Percentiles rank a stretch among this genome's conserved stretches.
These are phyloP conservation scores for Halichoeres trimaculatus DNA, from an alignment of 2,113 vertebrate species.

Conservation along the genomic window DNA sequence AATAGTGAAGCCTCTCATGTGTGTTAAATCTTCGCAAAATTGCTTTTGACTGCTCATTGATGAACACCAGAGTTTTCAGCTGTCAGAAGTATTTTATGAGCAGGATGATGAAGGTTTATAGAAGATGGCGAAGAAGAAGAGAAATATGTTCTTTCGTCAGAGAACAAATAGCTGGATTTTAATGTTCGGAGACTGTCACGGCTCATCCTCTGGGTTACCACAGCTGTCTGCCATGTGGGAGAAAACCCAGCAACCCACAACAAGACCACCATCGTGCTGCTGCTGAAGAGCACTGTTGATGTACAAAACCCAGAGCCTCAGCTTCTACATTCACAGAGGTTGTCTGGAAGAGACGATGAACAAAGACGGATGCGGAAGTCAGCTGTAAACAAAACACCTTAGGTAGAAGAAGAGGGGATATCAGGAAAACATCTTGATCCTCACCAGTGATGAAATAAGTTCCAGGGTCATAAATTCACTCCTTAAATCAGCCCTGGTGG, in stretches of 20 bases:
- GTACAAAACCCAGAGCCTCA: neutral
- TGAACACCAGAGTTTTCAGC: neutral
- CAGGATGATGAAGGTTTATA: neutral
- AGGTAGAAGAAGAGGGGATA: neutral
- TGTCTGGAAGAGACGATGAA: neutral
- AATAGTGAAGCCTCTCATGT: neutral
- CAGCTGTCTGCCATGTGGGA: conserved; percentile 56
- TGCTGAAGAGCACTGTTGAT: conserved; percentile 1
- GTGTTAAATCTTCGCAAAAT: conserved; percentile 3
- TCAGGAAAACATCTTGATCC: too few relatives aligned
- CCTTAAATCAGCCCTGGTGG: too few relatives aligned
- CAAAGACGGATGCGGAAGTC: neutral
- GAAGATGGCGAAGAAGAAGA: neutral
- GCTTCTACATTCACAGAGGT: neutral
- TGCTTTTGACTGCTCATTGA: neutral
- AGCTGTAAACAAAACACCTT: neutral
- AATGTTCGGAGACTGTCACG: conserved; percentile 27
- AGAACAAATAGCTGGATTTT: conserved; percentile 9
- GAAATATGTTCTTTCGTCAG: conserved; percentile 18
- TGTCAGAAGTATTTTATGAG: neutral
- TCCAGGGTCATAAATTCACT: too few relatives aligned
- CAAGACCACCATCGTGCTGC: conserved; percentile 45
- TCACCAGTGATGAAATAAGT: too few relatives aligned
- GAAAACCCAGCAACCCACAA: conserved; percentile 47
- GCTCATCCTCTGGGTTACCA: conserved; percentile 3